Base-by-base conservation (phyloP, 1,140 invertebrate species). In the Lordiphosa stackelbergi region DNA sequence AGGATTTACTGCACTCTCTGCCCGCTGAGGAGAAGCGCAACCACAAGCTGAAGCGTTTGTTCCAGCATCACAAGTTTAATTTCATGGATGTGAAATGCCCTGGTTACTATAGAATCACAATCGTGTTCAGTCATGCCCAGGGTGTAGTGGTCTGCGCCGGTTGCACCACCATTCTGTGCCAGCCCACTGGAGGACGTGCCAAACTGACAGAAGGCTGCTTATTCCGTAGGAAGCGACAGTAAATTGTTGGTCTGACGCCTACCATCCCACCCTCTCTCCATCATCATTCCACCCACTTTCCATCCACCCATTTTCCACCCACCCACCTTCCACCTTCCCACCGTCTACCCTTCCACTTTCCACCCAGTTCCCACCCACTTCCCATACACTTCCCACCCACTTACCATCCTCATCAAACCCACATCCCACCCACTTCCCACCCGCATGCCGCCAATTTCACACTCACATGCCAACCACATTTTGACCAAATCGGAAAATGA, bases 51-150 rank as follows among this genome's bases (percentile, higher is more conserved):
- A 99, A 99, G 89, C 92, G 98, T 79, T 91, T 99, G 70, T 98
- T 99, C 41, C 98, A 99, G 88, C 97, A 98, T 88, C 98, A 98
- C 5, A 99, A 99, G 89, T 98, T 97, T 69, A 99, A 97, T 88
- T 99, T 99, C 89, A 99, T 99, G 98, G 98, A 99, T 91, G 98
- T 99, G 6, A 99, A 99, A 91, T 99, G 98, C 89, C 98, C 98
- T 58, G 97, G 97, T 59, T 99, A 98, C 89, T 98, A 98, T 89
- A 98, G 97, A 88, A 99, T 99, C 73, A 99, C 97, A 73, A 99
- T 97, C 57, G 97, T 99, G 66, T 99, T 99, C 89, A 98, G 96
- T 88, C 98, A 99, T 91, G 98, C 98, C 46, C 98, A 99, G 89
- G 97, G 95, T 81, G 97, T 98, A 57, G 98, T 99, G 37, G 94